Percentiles rank a stretch among this genome's conserved stretches.
phyloP scores from a whole-genome alignment of 2,888 invertebrate species.

The Cephus pulcher region DNA sequence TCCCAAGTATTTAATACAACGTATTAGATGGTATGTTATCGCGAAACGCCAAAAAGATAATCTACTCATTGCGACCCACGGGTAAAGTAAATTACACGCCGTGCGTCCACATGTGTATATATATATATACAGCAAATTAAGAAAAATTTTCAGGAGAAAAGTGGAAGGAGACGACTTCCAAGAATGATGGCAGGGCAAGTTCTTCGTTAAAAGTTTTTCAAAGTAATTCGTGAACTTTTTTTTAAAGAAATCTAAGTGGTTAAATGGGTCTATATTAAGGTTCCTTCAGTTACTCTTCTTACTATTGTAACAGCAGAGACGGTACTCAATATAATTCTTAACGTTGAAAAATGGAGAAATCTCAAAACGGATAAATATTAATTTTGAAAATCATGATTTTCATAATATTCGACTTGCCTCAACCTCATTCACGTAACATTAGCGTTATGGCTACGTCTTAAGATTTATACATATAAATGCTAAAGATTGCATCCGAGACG shows the following conservation, averaged over 20 bases:
- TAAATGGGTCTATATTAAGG: background rate
- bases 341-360: background rate
- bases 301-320: background rate
- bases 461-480: background rate
- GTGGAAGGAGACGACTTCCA: background rate
- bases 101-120: background rate
- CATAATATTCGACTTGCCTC: background rate
- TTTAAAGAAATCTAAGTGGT: background rate
- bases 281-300: background rate
- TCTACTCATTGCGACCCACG: background rate
- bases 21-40: background rate
- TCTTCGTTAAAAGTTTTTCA: background rate
- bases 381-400: background rate
- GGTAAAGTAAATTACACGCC: background rate
- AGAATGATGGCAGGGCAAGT: background rate
- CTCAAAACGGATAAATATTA: background rate
- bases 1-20: background rate
- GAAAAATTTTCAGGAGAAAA: background rate
- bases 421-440: background rate
- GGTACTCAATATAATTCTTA: background rate
- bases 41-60: background rate
- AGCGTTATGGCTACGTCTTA: background rate
- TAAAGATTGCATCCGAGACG: background rate
- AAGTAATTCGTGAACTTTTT: background rate
- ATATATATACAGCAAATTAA: background rate